These are phyloP conservation scores for Ptychadena robeensis DNA, from an alignment of 2,797 vertebrate species.

Conservation along the genomic window DNA sequence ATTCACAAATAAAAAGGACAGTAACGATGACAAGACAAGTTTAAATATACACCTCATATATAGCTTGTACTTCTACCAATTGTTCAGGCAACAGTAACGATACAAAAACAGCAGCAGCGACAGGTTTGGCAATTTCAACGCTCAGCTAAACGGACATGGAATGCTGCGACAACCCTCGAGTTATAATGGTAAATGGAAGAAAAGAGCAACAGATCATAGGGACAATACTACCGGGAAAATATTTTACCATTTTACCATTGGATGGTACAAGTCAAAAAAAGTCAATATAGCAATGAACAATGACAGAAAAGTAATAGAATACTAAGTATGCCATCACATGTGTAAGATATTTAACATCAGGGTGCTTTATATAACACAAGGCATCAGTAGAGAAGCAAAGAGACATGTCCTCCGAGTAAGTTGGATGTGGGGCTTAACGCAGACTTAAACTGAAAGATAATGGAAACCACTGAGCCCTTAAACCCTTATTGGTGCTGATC, in stretches of 20 bases:
- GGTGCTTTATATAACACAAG: not conserved
- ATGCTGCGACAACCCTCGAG: not conserved
- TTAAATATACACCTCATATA: conserved; percentile 38
- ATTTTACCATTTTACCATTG: not conserved
- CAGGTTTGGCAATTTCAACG: conserved; percentile 64
- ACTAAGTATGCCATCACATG: not conserved
- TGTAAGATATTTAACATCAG: not conserved
- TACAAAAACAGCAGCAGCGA: conserved; percentile 44
- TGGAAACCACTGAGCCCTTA: too few relatives aligned
- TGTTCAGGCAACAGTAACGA: conserved; percentile 63
- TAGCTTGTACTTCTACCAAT: conserved; percentile 63
- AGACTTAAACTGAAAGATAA: too few relatives aligned
- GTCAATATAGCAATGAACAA: not conserved
- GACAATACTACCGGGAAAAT: too few relatives aligned
- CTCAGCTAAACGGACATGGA: conserved; percentile 42
- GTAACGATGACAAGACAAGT: conserved; percentile 53
- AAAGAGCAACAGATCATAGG: too few relatives aligned
- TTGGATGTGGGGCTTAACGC: not conserved
- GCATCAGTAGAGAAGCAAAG: not conserved
- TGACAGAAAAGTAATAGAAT: not conserved
- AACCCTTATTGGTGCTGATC: too few relatives aligned
- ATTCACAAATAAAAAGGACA: conserved; percentile 47
- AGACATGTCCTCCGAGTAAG: not conserved
- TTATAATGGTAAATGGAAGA: too few relatives aligned
- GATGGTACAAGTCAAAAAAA: not conserved